These are phyloP conservation scores for Caenorhabditis latens DNA, from an alignment of 1,140 invertebrate genomes.

Conservation along the genomic window DNA sequence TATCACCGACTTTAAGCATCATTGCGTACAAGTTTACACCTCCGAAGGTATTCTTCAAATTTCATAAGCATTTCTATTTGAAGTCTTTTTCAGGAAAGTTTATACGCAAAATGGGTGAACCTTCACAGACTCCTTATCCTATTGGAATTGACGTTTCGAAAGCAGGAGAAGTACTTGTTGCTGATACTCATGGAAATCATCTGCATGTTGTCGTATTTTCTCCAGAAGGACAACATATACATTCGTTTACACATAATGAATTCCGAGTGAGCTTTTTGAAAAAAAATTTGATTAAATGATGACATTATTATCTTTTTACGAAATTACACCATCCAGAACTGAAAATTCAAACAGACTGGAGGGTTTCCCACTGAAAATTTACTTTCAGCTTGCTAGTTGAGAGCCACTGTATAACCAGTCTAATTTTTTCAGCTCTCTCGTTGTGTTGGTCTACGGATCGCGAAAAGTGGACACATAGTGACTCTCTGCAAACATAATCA, in stretches of 20 bases:
- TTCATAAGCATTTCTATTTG: neutral
- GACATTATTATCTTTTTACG: too few species aligned
- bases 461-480: constrained; percentile 93
- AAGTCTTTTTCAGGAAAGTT: constrained; percentile 79
- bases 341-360: too few species aligned
- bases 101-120: constrained; percentile 91
- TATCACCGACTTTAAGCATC: constrained; percentile 97
- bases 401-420: too few species aligned
- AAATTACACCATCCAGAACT: too few species aligned
- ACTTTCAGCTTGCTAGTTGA: too few species aligned
- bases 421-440: constrained; percentile 84
- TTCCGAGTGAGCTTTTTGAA: constrained; percentile 58
- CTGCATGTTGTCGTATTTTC: constrained; percentile 94
- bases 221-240: constrained; percentile 60
- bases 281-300: neutral
- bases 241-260: constrained; percentile 61
- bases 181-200: constrained; percentile 95
- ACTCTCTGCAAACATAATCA: constrained; percentile 98
- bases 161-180: constrained; percentile 93
- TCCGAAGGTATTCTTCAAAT: constrained; percentile 83
- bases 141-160: constrained; percentile 97
- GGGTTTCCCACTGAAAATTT: too few species aligned
- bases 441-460: constrained; percentile 96
- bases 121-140: constrained; percentile 94
- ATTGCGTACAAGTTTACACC: constrained; percentile 94